These are phyloP conservation scores for Diploscapter pachys DNA, from an alignment of 1,140 invertebrate genomes.

Conservation along the genomic window DNA sequence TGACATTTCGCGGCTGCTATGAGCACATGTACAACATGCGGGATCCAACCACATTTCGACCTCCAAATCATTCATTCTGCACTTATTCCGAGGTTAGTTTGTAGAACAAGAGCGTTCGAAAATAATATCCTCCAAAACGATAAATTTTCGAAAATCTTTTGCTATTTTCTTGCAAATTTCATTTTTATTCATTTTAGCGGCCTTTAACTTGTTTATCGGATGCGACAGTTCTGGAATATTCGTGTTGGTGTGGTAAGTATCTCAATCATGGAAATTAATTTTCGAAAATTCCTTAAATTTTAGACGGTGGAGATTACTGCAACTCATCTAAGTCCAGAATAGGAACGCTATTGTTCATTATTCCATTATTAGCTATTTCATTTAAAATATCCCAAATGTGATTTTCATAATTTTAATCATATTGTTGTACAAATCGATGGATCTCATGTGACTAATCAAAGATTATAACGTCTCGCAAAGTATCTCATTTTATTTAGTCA, in stretches of 20 bases:
- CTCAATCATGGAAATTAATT: too few relatives aligned
- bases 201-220: slow-evolving; percentile 18
- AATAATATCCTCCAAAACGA: background rate
- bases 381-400: background rate
- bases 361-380: background rate
- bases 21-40: slow-evolving; percentile 24
- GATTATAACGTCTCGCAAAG: too few relatives aligned
- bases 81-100: slow-evolving; percentile 18
- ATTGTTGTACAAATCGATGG: too few relatives aligned
- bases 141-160: background rate
- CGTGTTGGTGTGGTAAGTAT: slow-evolving; percentile 19
- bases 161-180: background rate
- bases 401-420: too few relatives aligned
- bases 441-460: too few relatives aligned
- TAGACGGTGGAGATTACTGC: slow-evolving; percentile 10
- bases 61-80: slow-evolving; percentile 30
- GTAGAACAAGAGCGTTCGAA: background rate
- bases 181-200: slow-evolving; percentile 14
- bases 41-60: slow-evolving; percentile 18
- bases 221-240: slow-evolving; percentile 18
- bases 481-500: too few relatives aligned
- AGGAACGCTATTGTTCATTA: background rate
- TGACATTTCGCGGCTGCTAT: slow-evolving; percentile 32
- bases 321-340: background rate
- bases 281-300: too few relatives aligned